phyloP scores from a whole-genome alignment of 2,113 vertebrate genomes.

The Lasiurus borealis region DNA sequence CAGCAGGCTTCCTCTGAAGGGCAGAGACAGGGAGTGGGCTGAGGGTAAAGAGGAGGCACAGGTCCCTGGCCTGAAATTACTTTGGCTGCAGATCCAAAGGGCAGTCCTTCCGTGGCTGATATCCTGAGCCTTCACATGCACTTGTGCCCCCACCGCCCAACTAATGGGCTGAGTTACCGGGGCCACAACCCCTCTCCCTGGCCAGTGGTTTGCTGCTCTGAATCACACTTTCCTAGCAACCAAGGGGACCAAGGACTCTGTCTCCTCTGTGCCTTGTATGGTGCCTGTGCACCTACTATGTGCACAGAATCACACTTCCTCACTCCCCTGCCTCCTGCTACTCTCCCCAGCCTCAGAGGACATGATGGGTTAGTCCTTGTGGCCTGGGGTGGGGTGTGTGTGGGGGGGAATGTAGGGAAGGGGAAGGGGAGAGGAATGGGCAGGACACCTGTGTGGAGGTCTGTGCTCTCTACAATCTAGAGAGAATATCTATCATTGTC shows the following conservation, averaged over 20 bases:
- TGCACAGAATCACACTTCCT: too few relatives aligned
- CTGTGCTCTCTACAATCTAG: too few relatives aligned
- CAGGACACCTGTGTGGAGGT: too few relatives aligned
- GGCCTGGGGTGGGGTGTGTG: rapidly evolving
- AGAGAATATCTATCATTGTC: too few relatives aligned
- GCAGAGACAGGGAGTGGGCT: slow-evolving; percentile 25
- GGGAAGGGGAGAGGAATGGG: too few relatives aligned
- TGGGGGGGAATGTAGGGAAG: too few relatives aligned
- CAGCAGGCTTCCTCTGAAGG: slow-evolving; percentile 46
- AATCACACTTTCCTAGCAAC: slow-evolving; percentile 15
- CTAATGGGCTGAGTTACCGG: neutral
- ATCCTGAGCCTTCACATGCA: slow-evolving; percentile 43
- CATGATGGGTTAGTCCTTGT: neutral
- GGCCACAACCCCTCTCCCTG: neutral
- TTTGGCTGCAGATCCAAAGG: slow-evolving; percentile 69
- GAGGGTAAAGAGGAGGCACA: slow-evolving; percentile 39
- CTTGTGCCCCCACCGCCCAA: slow-evolving; percentile 49
- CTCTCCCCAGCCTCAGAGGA: neutral
- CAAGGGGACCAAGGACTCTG: neutral
- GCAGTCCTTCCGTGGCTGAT: neutral
- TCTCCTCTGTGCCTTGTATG: neutral
- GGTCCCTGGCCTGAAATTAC: neutral
- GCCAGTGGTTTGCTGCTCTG: neutral
- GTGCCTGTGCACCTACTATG: neutral
- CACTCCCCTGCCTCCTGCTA: neutral